Conservation (phyloP, 2,113 vertebrate genomes). For the Ginglymostoma cirratum region DNA sequence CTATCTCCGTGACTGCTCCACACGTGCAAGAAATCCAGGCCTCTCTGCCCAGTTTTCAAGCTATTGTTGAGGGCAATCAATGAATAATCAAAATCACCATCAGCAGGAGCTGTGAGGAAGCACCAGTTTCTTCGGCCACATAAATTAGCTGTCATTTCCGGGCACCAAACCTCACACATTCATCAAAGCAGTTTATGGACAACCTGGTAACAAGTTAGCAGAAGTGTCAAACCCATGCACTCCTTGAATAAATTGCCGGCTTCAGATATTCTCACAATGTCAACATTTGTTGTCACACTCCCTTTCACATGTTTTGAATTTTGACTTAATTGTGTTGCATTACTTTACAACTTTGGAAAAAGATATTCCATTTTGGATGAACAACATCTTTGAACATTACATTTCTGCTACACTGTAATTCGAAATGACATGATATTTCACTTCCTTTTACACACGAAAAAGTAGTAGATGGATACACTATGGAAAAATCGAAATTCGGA, state of each 20-base stretch:
- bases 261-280: background rate
- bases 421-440: background rate
- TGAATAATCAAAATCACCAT: background rate
- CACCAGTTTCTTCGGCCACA: background rate
- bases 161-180: background rate
- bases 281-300: background rate
- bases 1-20: background rate
- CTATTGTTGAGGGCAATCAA: background rate
- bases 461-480: background rate
- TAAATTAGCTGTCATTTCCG: background rate
- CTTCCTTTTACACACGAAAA: background rate
- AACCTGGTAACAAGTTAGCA: background rate
- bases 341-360: background rate
- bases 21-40: background rate
- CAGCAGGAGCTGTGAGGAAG: background rate
- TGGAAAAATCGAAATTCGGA: background rate
- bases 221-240: background rate
- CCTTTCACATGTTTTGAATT: background rate
- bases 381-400: background rate
- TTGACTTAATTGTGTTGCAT: background rate
- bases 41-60: background rate
- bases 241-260: background rate
- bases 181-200: background rate
- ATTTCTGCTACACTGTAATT: background rate
- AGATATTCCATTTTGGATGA: background rate